phyloP scores from a whole-genome alignment of 2,888 invertebrate species.

The Dolichomitus sp. region DNA sequence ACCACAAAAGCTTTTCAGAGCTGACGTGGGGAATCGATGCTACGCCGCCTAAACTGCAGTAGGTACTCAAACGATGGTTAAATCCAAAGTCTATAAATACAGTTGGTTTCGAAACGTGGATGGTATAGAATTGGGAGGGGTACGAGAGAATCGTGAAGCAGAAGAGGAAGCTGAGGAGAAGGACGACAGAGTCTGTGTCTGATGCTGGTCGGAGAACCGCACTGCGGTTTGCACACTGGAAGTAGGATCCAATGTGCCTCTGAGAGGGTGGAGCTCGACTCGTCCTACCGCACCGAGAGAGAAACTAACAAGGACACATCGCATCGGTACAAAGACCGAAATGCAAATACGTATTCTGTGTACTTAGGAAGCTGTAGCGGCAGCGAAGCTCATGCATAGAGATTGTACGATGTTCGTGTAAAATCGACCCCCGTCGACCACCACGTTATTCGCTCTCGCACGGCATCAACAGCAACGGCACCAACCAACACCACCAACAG shows the following conservation, averaged over 20 bases:
- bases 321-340: conserved; percentile 84
- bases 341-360: conserved; percentile 85
- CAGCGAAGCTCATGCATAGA: conserved; percentile 85
- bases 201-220: conserved; percentile 72
- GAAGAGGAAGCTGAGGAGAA: conserved; percentile 33
- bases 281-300: conserved; percentile 30
- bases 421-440: conserved; percentile 74
- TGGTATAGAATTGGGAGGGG: conserved; percentile 27
- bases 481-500: not conserved
- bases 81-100: conserved; percentile 77
- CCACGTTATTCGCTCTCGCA: conserved; percentile 41
- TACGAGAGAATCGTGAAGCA: conserved; percentile 29
- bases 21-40: conserved; percentile 24
- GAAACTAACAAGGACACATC: conserved; percentile 71
- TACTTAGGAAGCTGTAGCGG: conserved; percentile 84
- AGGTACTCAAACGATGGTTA: conserved; percentile 73
- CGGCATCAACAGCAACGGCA: conserved; percentile 33
- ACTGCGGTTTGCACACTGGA: conserved; percentile 81
- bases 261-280: conserved; percentile 65
- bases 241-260: conserved; percentile 72
- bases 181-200: conserved; percentile 58
- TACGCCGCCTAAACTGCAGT: conserved; percentile 66
- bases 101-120: conserved; percentile 68
- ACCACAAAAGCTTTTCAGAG: conserved; percentile 12
- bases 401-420: conserved; percentile 83